Percentiles rank a stretch among this genome's conserved stretches.
phyloP scores from a whole-genome alignment of 2,888 invertebrate species.

The Chloromyia formosa region DNA sequence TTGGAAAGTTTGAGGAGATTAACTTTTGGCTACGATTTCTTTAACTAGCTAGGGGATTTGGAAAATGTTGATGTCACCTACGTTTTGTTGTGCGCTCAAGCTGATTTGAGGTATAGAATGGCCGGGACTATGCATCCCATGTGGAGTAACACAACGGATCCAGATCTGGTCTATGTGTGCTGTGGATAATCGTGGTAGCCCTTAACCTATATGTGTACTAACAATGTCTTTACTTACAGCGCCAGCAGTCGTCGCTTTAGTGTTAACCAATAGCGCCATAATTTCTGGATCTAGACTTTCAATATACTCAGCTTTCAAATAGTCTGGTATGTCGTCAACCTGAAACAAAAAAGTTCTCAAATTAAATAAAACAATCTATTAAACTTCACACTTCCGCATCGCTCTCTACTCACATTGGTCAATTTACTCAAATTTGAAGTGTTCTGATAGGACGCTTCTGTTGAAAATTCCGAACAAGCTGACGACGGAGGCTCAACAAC shows the following conservation, averaged over 20 bases:
- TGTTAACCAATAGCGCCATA: constrained; percentile 49
- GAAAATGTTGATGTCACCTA: too few species aligned
- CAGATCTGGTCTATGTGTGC: too few species aligned
- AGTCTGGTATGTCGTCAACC: constrained; percentile 17
- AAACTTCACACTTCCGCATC: not conserved
- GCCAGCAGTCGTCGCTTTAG: constrained; percentile 49
- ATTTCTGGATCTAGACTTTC: constrained; percentile 31
- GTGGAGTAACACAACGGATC: too few species aligned
- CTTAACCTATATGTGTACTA: too few species aligned
- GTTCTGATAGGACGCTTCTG: constrained; percentile 51
- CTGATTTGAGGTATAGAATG: too few species aligned
- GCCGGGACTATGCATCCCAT: too few species aligned
- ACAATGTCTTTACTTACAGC: constrained; percentile 54
- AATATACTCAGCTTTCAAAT: not conserved
- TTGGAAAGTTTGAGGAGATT: too few species aligned
- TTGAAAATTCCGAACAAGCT: constrained; percentile 60
- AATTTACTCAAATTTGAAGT: constrained; percentile 39
- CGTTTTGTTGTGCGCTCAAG: too few species aligned
- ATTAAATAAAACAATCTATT: not conserved
- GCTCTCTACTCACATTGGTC: constrained; percentile 33
- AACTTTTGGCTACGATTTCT: too few species aligned
- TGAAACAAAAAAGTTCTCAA: not conserved
- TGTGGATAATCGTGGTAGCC: too few species aligned
- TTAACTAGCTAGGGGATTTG: too few species aligned
- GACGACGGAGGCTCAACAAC: constrained; percentile 62